Conservation (phyloP, 2,113 vertebrate species). For the Corydoras sp. region DNA sequence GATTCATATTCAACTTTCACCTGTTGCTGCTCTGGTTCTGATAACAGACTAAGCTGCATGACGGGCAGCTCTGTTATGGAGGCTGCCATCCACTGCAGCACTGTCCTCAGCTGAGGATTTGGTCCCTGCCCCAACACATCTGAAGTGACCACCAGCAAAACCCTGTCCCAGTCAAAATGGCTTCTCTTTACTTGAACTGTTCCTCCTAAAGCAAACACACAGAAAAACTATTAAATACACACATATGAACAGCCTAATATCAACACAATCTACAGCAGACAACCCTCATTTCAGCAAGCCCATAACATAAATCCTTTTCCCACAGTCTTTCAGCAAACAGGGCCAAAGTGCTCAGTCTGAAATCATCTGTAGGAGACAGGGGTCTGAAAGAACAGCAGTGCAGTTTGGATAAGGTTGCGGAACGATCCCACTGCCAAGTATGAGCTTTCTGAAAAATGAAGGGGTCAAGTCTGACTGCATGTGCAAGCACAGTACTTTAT, state of each 20-base stretch:
- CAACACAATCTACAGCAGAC: constrained; percentile 5
- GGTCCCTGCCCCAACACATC: constrained; percentile 68
- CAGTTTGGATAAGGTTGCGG: constrained; percentile 49
- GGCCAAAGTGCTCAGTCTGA: constrained; percentile 31
- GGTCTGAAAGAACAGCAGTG: constrained; percentile 52
- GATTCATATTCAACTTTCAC: constrained; percentile 57
- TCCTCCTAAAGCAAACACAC: constrained; percentile 55
- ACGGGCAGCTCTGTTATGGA: constrained; percentile 78
- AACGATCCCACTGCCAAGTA: constrained; percentile 47
- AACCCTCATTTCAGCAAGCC: constrained; percentile 35
- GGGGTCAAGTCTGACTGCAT: constrained; percentile 35
- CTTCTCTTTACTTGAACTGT: constrained; percentile 59
- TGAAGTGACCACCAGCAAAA: constrained; percentile 69
- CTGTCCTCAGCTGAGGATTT: constrained; percentile 77
- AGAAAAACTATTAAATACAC: constrained; percentile 8
- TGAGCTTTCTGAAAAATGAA: constrained; percentile 31
- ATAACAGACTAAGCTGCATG: constrained; percentile 67
- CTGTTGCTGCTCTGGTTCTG: constrained; percentile 72
- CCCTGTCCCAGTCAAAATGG: constrained; percentile 49
- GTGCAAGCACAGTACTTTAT: constrained; percentile 16
- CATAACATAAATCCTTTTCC: constrained; percentile 39
- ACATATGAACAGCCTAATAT: constrained; percentile 28
- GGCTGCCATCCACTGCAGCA: constrained; percentile 86
- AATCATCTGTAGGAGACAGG: constrained; percentile 38
- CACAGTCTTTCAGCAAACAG: constrained; percentile 42